A percentile compares a stretch with the other conserved stretches of the same genome.
Conservation (phyloP, 2,113 vertebrate species). For the Eurystomus gularis region DNA sequence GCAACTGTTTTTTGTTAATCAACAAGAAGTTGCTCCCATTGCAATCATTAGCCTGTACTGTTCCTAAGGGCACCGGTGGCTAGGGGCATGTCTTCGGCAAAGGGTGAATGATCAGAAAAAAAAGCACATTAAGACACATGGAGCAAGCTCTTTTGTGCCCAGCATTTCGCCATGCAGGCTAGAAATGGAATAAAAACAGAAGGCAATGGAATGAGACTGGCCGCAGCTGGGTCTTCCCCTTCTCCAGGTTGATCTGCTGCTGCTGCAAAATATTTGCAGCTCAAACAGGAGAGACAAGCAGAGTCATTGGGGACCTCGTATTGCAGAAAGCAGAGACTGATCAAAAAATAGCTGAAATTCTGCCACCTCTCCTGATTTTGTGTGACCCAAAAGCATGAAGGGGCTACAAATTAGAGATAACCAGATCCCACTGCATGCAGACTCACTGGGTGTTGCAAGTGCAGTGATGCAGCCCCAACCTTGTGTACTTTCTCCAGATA, state of each 20-base stretch:
- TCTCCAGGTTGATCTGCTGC: background rate
- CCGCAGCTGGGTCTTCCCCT: background rate
- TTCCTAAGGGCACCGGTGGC: slow-evolving; percentile 11
- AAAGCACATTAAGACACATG: background rate
- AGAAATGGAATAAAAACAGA: background rate
- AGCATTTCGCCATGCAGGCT: background rate
- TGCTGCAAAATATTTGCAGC: background rate
- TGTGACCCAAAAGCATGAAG: background rate
- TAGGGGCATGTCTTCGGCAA: background rate
- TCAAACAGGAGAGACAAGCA: background rate
- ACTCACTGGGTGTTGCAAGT: background rate
- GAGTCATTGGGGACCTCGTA: background rate
- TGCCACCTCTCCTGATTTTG: background rate
- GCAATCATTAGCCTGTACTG: background rate
- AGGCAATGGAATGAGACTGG: background rate
- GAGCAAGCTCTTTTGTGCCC: background rate
- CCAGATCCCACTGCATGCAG: background rate
- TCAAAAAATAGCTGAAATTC: background rate
- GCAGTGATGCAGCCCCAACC: background rate
- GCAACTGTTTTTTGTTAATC: slow-evolving; percentile 58
- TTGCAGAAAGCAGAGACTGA: background rate
- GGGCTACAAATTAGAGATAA: background rate
- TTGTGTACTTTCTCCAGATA: background rate
- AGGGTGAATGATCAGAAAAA: background rate
- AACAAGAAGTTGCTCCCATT: background rate